Conservation (phyloP, 2,888 invertebrate genomes). For the Eugnorisma glareosa region DNA sequence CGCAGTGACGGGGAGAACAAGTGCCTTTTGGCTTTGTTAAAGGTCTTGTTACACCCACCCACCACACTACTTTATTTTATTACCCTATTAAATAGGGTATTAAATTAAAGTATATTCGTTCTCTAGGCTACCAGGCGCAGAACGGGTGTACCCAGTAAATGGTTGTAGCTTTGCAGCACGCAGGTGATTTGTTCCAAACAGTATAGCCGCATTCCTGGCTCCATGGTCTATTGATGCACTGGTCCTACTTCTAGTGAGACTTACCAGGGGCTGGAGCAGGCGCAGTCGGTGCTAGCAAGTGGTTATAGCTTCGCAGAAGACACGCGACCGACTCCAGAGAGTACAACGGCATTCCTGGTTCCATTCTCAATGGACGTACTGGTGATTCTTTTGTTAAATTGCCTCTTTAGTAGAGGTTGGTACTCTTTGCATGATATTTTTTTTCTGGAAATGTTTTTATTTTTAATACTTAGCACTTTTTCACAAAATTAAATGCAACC, state of each 20-base stretch:
- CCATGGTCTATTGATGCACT: constrained; percentile 65
- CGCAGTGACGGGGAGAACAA: no score
- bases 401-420: neutral
- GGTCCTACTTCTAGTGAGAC: neutral
- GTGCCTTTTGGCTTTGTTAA: no score
- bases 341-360: constrained; percentile 74
- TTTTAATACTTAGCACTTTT: neutral
- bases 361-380: constrained; percentile 65
- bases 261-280: constrained; percentile 77
- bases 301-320: constrained; percentile 92
- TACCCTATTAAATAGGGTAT: no score
- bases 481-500: neutral
- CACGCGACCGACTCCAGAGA: constrained; percentile 77
- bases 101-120: no score
- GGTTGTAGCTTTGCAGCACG: constrained; percentile 92
- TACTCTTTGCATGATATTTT: constrained; percentile 11
- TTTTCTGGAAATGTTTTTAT: neutral
- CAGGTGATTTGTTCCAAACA: constrained; percentile 77
- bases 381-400: constrained; percentile 5
- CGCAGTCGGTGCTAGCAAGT: constrained; percentile 88
- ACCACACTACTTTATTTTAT: no score
- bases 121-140: constrained; percentile 76
- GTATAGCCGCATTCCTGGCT: constrained; percentile 74
- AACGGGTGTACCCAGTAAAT: constrained; percentile 83
- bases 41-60: no score